A percentile compares a stretch with the other conserved stretches of the same genome.
phyloP scores from a whole-genome alignment of 1,140 invertebrate species.

The Bombus haemorrhoidalis region DNA sequence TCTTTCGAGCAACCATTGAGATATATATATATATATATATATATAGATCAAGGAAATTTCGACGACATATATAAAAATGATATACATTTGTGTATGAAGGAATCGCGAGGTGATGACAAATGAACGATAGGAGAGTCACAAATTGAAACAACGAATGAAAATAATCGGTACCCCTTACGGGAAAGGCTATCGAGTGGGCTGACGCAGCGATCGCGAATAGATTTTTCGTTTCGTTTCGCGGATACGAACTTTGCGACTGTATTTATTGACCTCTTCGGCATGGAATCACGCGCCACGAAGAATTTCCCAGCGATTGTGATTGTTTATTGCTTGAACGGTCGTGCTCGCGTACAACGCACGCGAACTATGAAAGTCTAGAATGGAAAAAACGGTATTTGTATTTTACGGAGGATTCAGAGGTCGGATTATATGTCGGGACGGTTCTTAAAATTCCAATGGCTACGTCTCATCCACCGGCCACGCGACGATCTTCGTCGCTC shows the following conservation, averaged over 20 bases:
- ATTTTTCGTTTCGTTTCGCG: conserved; percentile 1
- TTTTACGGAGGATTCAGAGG: conserved; percentile 40
- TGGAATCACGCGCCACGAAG: conserved; percentile 29
- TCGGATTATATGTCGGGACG: background rate
- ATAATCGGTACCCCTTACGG: conserved; percentile 11
- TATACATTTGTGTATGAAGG: no score
- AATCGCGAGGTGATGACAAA: background rate
- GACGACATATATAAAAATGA: background rate
- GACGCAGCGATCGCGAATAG: background rate
- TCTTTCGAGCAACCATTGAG: background rate
- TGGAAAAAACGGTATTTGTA: background rate
- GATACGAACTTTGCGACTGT: conserved; percentile 21
- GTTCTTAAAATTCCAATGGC: background rate
- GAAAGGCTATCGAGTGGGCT: conserved; percentile 41
- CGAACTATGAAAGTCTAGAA: background rate
- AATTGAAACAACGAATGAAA: conserved; percentile 52
- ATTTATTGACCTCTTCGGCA: conserved; percentile 30
- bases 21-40: no score
- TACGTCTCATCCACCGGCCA: background rate
- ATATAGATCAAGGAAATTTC: background rate
- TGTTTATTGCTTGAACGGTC: conserved; percentile 41
- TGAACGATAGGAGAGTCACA: conserved; percentile 4
- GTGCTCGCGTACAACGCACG: background rate
- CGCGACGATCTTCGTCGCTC: conserved; percentile 13
- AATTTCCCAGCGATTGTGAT: conserved; percentile 33